phyloP scores from a whole-genome alignment of 1,140 invertebrate genomes.

The Drosophila lowei region DNA sequence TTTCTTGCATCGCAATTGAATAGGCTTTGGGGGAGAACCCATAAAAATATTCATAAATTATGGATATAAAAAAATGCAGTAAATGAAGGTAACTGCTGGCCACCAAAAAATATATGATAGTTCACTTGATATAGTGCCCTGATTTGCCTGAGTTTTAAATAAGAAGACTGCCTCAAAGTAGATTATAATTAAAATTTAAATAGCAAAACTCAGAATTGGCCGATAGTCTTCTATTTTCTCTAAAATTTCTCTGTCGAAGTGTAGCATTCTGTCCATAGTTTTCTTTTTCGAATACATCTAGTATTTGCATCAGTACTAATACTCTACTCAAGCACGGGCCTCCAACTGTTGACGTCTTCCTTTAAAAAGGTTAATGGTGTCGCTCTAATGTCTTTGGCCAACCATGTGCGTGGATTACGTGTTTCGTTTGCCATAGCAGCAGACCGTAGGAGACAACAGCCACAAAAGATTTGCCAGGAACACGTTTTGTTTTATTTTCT shows the following conservation, averaged over 20 bases:
- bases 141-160: too few relatives aligned
- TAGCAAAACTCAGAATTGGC: too few relatives aligned
- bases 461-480: neutral
- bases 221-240: too few relatives aligned
- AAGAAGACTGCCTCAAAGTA: too few relatives aligned
- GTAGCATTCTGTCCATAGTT: too few relatives aligned
- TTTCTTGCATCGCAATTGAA: constrained; percentile 39
- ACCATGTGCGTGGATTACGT: constrained; percentile 53
- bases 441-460: neutral
- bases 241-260: neutral
- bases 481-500: constrained; percentile 5
- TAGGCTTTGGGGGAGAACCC: constrained; percentile 12
- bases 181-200: too few relatives aligned
- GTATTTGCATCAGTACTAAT: neutral
- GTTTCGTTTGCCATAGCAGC: constrained; percentile 18
- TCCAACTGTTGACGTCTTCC: constrained; percentile 34
- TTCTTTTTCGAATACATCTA: too few relatives aligned
- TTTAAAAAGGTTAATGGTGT: constrained; percentile 59
- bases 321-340: too few relatives aligned
- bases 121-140: too few relatives aligned
- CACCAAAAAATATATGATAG: too few relatives aligned
- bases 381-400: constrained; percentile 49
- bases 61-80: constrained; percentile 29
- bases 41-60: constrained; percentile 29
- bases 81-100: too few relatives aligned